Evolutionary conservation across 2,113 vertebrate species (phyloP).

Genomic region (Osmerus mordax): DNA sequence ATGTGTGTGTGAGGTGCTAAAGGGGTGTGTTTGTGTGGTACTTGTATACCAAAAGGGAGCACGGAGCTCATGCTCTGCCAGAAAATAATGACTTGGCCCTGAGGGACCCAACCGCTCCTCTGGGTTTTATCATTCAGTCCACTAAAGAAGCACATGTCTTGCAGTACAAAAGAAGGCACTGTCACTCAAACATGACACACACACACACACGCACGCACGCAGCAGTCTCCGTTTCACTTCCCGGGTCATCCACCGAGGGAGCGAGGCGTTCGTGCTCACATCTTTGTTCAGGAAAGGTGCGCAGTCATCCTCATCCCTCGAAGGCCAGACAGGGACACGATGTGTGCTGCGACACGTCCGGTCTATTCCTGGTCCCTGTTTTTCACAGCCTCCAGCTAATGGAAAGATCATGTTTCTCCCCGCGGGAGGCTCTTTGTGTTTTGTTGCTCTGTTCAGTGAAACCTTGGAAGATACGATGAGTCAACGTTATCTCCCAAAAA

Average conservation of each 20-base stretch:
- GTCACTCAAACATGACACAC: neutral
- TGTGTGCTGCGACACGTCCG: neutral
- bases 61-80: neutral
- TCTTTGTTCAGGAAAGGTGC: neutral
- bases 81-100: constrained; percentile 21
- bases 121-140: neutral
- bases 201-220: neutral
- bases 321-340: neutral
- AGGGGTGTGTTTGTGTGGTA: neutral
- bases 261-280: neutral
- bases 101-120: neutral
- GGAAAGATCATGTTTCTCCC: constrained; percentile 10
- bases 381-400: constrained; percentile 10
- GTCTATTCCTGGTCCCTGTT: constrained; percentile 14
- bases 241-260: neutral
- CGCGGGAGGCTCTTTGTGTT: neutral
- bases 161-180: neutral
- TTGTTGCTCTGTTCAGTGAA: neutral
- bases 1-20: neutral
- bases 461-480: neutral
- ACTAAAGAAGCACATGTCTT: neutral
- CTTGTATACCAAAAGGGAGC: neutral
- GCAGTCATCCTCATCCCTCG: neutral
- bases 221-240: neutral
- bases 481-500: constrained; percentile 9